Conservation (phyloP, 2,888 invertebrate species). For the Dione juno region DNA sequence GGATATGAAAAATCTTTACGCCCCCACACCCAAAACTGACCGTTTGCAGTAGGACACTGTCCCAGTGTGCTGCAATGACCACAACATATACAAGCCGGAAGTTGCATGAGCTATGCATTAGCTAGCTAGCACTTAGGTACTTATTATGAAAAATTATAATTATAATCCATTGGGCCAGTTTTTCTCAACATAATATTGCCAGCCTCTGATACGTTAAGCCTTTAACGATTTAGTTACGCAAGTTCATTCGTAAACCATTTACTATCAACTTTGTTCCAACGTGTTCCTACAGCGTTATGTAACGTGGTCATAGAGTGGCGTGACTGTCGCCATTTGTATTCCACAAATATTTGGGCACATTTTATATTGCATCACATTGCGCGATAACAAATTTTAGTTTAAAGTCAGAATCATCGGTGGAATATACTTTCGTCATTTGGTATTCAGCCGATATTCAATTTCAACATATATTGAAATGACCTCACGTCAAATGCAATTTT, state of each 20-base stretch:
- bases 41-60: no score
- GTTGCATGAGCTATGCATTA: no score
- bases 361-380: conserved; percentile 45
- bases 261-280: conserved; percentile 35
- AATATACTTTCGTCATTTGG: not conserved
- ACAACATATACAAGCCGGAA: not conserved
- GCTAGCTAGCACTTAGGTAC: no score
- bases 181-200: conserved; percentile 20
- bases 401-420: conserved; percentile 21
- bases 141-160: not conserved
- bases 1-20: no score
- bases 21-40: no score
- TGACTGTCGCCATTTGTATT: conserved; percentile 39
- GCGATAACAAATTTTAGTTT: conserved; percentile 39
- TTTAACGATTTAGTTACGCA: conserved; percentile 40
- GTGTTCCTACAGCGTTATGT: conserved; percentile 36
- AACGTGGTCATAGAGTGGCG: conserved; percentile 38
- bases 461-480: conserved; percentile 11
- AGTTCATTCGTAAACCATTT: conserved; percentile 37
- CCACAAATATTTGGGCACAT: conserved; percentile 47
- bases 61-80: no score
- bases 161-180: conserved; percentile 40
- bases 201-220: conserved; percentile 30
- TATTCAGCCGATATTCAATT: not conserved
- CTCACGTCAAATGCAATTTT: no score